Evolutionary conservation across 2,888 invertebrate species (phyloP), one percentile per base, ranked within the genome.

Genomic region (Nomada goodeniana): DNA sequence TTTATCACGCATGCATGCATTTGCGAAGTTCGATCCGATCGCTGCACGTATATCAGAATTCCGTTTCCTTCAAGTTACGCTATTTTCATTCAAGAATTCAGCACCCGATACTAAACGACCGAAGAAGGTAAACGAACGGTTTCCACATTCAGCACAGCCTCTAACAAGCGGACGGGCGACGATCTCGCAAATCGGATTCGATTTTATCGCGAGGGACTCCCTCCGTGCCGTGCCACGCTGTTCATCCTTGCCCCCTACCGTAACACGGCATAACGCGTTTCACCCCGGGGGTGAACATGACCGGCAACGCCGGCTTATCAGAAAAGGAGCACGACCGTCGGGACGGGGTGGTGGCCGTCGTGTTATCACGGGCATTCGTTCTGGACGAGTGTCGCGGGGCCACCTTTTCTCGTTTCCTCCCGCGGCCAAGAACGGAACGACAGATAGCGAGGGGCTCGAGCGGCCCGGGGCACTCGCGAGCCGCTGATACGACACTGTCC

Each of bases 281-380:
- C 73, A 23, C n/a, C 69, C 9, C 60, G 18, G 11, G 36, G n/a
- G 53, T 18, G 26, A 26, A 9, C 29, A 23, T 29, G 59, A 47
- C 4, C 18, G 47, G 10, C 9, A 23, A 23, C 18, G 47, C 47
- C 13, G 3, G n/a, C 63, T 79, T 73, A 75, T 83, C 83, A 68
- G 57, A 72, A 60, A 67, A 76, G 63, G 63, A 69, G 57, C 75
- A 76, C n/a, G 74, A 70, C 42, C 70, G 67, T 26, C 55, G 60
- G 75, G 65, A 50, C 57, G 57, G 59, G 55, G 67, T 64, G 77
- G 64, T 75, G 81, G 67, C 63, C 69, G 57, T 11, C 68, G 83
- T 78, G 87, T 86, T 90, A 90, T 90, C 89, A 78, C 72, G 85
- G 60, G 87, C 89, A 89, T 90, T 90, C 89, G 87, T 90, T 89